phyloP scores from a whole-genome alignment of 2,797 vertebrate genomes.

The Aeoliscus strigatus region DNA sequence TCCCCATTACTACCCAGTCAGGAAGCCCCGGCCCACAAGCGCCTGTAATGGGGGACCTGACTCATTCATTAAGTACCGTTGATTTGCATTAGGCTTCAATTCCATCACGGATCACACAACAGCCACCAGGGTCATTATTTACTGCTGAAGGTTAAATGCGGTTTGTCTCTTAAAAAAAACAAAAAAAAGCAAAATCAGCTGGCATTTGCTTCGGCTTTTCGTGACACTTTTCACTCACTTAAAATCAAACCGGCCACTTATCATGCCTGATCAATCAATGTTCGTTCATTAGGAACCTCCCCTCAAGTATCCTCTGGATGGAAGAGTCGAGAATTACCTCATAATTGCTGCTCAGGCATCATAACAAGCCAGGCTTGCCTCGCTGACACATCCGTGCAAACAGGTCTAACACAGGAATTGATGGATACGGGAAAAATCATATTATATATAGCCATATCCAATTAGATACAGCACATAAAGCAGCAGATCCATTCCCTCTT shows the following conservation, averaged over 20 bases:
- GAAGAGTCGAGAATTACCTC: slow-evolving; percentile 77
- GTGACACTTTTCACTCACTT: no score
- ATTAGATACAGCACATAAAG: slow-evolving; percentile 82
- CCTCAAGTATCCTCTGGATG: slow-evolving; percentile 70
- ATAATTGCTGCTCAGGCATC: slow-evolving; percentile 81
- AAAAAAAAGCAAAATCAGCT: slow-evolving; percentile 52
- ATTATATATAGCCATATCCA: slow-evolving; percentile 80
- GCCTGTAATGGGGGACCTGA: slow-evolving; percentile 63
- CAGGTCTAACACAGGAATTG: slow-evolving; percentile 70
- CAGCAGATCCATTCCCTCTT: slow-evolving; percentile 73
- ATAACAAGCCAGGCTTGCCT: slow-evolving; percentile 78
- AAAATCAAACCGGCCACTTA: slow-evolving; percentile 65
- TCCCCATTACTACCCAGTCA: slow-evolving; percentile 69
- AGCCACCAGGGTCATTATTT: slow-evolving; percentile 81
- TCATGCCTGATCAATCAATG: slow-evolving; percentile 74
- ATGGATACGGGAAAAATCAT: slow-evolving; percentile 73
- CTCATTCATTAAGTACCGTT: slow-evolving; percentile 70
- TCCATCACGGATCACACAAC: slow-evolving; percentile 81
- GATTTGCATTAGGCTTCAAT: slow-evolving; percentile 79
- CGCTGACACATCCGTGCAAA: slow-evolving; percentile 69
- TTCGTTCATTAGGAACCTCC: slow-evolving; percentile 75
- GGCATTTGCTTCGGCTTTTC: slow-evolving; percentile 58
- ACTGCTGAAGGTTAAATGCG: slow-evolving; percentile 75
- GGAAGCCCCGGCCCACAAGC: slow-evolving; percentile 52
- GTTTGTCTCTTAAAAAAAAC: slow-evolving; percentile 69